A percentile compares a stretch with the other conserved stretches of the same genome.
Conservation (phyloP, 1,140 invertebrate species). For the Drosophila neocordata region DNA sequence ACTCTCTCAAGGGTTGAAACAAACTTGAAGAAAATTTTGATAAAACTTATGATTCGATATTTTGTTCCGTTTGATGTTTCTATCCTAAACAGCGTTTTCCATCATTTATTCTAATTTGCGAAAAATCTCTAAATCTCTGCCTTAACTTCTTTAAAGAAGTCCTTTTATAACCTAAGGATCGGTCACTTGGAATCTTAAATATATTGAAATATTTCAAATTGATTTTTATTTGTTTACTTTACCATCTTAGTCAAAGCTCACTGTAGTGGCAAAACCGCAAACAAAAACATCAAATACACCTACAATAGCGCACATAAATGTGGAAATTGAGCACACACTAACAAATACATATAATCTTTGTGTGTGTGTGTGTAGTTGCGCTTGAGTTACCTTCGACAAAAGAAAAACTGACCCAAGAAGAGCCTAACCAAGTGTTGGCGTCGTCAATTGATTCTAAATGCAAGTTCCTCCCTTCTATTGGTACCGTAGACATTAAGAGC, state of each 20-base stretch:
- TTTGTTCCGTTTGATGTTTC: too few species aligned
- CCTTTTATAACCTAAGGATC: too few species aligned
- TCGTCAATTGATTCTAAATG: conserved; percentile 12
- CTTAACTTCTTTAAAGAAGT: too few species aligned
- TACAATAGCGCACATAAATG: conserved; percentile 30
- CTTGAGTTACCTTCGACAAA: conserved; percentile 75
- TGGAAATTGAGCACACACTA: conserved; percentile 34
- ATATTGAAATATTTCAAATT: too few species aligned
- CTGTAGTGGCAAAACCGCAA: conserved; percentile 41
- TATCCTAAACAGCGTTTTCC: too few species aligned
- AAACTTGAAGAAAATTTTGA: not conserved
- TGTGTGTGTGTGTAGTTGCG: conserved; percentile 49
- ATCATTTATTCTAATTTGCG: too few species aligned
- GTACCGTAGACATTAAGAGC: not conserved
- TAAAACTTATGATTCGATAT: too few species aligned
- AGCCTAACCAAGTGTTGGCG: conserved; percentile 8
- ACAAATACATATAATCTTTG: conserved; percentile 8
- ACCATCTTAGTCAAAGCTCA: not conserved
- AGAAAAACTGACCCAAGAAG: conserved; percentile 39
- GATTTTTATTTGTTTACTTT: not conserved
- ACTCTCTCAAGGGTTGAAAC: not conserved
- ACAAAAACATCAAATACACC: conserved; percentile 38
- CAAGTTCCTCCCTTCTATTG: not conserved
- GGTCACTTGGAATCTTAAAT: too few species aligned
- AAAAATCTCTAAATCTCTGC: too few species aligned